A percentile compares a stretch with the other conserved stretches of the same genome.
These are phyloP conservation scores for Ricordea florida DNA, from an alignment of 92 coral and sea anemone genomes.

Conservation along the genomic window DNA sequence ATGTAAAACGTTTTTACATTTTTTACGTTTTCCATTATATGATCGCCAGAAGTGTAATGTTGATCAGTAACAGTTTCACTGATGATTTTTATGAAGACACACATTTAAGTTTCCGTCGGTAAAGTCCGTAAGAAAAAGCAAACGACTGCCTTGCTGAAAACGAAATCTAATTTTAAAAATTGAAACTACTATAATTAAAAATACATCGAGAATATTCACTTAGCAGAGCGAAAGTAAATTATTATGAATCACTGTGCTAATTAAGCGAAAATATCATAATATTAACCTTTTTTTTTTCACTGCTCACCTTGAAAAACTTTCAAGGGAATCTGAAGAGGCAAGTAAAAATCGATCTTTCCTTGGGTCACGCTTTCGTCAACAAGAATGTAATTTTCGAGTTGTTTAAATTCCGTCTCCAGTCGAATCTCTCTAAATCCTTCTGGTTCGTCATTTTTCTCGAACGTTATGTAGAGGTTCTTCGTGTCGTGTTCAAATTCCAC, in stretches of 20 bases:
- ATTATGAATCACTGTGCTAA: no score
- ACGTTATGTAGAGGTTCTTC: conserved; percentile 50
- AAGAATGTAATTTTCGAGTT: conserved; percentile 73
- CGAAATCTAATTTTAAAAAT: no score
- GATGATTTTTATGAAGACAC: no score
- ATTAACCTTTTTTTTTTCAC: not conserved
- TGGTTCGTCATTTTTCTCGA: not conserved
- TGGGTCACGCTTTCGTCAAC: conserved; percentile 50
- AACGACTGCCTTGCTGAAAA: no score
- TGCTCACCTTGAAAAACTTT: conserved; percentile 70
- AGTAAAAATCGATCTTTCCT: conserved; percentile 32
- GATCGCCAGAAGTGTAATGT: no score
- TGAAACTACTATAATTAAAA: no score
- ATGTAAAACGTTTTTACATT: no score
- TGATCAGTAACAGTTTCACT: no score
- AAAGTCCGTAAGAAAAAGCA: no score
- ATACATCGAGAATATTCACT: not conserved
- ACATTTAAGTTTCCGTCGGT: no score
- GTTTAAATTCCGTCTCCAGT: conserved; percentile 81
- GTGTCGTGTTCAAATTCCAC: conserved; percentile 83
- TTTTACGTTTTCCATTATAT: no score
- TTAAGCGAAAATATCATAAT: not conserved
- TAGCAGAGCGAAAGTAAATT: not conserved
- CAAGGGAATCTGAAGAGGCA: conserved; percentile 73
- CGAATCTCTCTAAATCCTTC: conserved; percentile 40